Evolutionary conservation across 2,888 invertebrate genomes (phyloP).

Genomic region (Leptinotarsa tumamoca): DNA sequence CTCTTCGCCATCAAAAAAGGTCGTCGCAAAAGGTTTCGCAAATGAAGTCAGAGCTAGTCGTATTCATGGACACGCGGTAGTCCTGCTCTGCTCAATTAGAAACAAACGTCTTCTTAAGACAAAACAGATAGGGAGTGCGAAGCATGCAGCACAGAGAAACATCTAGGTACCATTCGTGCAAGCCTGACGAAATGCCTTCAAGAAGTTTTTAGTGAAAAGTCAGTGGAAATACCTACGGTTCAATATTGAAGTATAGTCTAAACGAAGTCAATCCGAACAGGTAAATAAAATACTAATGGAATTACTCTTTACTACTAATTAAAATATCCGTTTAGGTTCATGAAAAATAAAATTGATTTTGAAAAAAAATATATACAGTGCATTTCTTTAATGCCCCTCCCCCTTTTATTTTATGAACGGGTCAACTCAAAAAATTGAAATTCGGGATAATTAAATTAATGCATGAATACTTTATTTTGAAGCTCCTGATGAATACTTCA

Average conservation of each 20-base stretch:
- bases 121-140: slow-evolving; percentile 58
- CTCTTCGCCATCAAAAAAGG: background rate
- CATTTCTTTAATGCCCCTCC: no score
- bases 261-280: no score
- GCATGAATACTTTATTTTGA: no score
- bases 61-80: slow-evolving; percentile 55
- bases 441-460: no score
- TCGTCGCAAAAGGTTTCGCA: slow-evolving; percentile 19
- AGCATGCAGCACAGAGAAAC: slow-evolving; percentile 63
- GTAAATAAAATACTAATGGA: no score
- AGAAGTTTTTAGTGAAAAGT: background rate
- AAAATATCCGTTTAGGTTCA: no score
- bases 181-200: slow-evolving; percentile 21
- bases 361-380: no score
- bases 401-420: no score
- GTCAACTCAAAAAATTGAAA: no score
- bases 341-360: no score
- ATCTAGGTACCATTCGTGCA: slow-evolving; percentile 51
- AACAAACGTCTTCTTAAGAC: slow-evolving; percentile 41
- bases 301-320: no score
- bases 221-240: slow-evolving; percentile 3
- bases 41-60: slow-evolving; percentile 26
- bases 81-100: slow-evolving; percentile 55
- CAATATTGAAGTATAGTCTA: background rate
- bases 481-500: no score